Base-by-base conservation (phyloP, 2,797 vertebrate genomes). In the Tiaroga cobitis region DNA sequence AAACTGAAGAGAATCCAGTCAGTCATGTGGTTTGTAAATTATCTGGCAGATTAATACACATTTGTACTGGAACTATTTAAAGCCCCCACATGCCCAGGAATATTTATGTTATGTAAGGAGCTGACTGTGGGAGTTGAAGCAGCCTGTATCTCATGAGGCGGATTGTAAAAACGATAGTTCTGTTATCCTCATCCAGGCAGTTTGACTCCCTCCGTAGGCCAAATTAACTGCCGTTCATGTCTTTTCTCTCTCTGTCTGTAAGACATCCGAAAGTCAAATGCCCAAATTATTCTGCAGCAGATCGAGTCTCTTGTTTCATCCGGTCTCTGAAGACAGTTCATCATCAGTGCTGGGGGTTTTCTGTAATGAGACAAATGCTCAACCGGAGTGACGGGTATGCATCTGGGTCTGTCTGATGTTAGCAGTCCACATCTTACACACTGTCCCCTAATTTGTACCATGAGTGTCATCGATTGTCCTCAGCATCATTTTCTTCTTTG, bases 91-190 rank as follows among this genome's bases (percentile, higher is more conserved):
- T 75, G 56, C 76, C 69, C 8, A 32, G 26, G 34, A 69, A 82
- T 63, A 65, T 79, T 86, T 86, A 16, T 49, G 63, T 85, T 85
- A 75, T 26, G 21, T 82, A 78, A 87, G 72, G n/a, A 56, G 29
- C 49, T 32, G 39, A 72, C 49, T 63, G 79, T 84, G 74, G 82
- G 81, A 82, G 68, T 61, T 84, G 81, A 70, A 65, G 51, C 19
- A 39, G 32, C 39, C 29, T 80, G 29, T 29, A 15, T 68, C 54
- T 80, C 82, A 43, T 56, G 73, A 80, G 75, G 65, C 59, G 16
- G 46, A 68, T 73, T 82, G 67, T 78, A 41, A 81, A 86, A 51
- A 75, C 49, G 34, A 34, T 7, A 24, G 19, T 81, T 80, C 75
- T 77, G 59, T 81, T 54, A 81, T 83, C 68, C 26, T 78, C 9